A percentile compares a stretch with the other conserved stretches of the same genome.
Evolutionary conservation across 1,140 invertebrate species (phyloP).

Genomic region (Carcinoscorpius rotundicauda): DNA sequence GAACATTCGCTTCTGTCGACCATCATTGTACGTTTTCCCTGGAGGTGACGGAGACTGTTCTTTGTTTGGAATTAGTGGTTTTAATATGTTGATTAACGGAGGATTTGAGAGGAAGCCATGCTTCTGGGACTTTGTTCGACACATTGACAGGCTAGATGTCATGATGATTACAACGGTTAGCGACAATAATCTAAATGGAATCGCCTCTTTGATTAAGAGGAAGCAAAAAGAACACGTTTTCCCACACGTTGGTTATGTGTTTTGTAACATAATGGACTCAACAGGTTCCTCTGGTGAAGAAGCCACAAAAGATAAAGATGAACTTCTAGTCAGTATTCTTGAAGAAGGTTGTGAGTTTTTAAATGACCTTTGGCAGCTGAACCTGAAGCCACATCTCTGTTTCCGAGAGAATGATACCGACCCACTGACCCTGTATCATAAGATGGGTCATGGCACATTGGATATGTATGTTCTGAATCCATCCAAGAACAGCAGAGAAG

Average conservation of each 20-base stretch:
- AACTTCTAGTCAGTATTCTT: slow-evolving; percentile 66
- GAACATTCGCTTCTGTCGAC: slow-evolving; percentile 89
- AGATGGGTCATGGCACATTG: slow-evolving; percentile 87
- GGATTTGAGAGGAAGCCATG: slow-evolving; percentile 87
- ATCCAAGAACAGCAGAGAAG: slow-evolving; percentile 76
- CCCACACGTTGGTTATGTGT: slow-evolving; percentile 92
- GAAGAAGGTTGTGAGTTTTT: slow-evolving; percentile 77
- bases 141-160: slow-evolving; percentile 86
- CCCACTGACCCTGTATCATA: slow-evolving; percentile 91
- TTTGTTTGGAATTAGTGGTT: slow-evolving; percentile 92
- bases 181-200: slow-evolving; percentile 77
- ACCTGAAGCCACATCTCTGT: slow-evolving; percentile 68
- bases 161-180: slow-evolving; percentile 84
- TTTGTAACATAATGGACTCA: slow-evolving; percentile 66
- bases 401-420: slow-evolving; percentile 53
- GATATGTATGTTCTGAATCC: slow-evolving; percentile 96
- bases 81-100: slow-evolving; percentile 93
- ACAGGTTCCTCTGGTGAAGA: slow-evolving; percentile 27
- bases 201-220: slow-evolving; percentile 68
- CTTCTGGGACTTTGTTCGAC: slow-evolving; percentile 93
- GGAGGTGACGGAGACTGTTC: slow-evolving; percentile 92
- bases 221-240: slow-evolving; percentile 64
- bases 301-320: slow-evolving; percentile 61
- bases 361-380: slow-evolving; percentile 64
- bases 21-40: slow-evolving; percentile 94